Evolutionary conservation across 2,888 invertebrate genomes (phyloP), one percentile per base, ranked within the genome.

Genomic region (Chirona hameri): DNA sequence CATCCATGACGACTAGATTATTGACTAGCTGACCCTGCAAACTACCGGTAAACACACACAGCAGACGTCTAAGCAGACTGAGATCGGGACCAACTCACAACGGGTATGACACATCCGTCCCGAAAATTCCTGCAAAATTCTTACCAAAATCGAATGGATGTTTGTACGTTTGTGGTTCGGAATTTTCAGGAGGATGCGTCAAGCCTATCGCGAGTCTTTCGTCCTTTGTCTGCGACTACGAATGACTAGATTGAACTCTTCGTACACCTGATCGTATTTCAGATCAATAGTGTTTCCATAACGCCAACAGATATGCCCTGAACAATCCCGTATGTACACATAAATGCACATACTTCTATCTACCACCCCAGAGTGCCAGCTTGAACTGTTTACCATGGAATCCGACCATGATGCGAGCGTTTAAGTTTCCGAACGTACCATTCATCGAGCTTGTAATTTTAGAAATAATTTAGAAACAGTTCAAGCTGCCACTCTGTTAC

Each of bases 181-280:
- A 52, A 18, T 18, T 4, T 12, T 52, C 52, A 52, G 52, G 15
- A 4, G 52, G 18, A 52, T 52, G 52, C 10, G 52, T 1, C 10
- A 1, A 18, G 52, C 52, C 69, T 21, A 21, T 14, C 21, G 31
- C 24, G 21, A 21, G 31, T 29, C n/a, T 39, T 27, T 10, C 10
- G 69, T 69, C 69, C 72, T 18, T 14, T 18, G 39, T 21, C 72
- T 39, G 72, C 39, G 72, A 39, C 72, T 72, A 72, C 31, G 18
- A 39, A 72, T 72, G 72, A 72, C 72, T 72, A 72, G 72, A 72
- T 72, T 15, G 21, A 9, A 72, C 72, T 72, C 72, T 3, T 57
- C n/a, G 27, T 31, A 12, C 21, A 72, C n/a, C 31, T 15, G 72
- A 72, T 39, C 72, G 39, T 72, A 39, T 39, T 39, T 15, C 31